Evolutionary conservation across 2,888 invertebrate genomes (phyloP), one percentile per base, ranked within the genome.

Genomic region (Octonoba sinensis): DNA sequence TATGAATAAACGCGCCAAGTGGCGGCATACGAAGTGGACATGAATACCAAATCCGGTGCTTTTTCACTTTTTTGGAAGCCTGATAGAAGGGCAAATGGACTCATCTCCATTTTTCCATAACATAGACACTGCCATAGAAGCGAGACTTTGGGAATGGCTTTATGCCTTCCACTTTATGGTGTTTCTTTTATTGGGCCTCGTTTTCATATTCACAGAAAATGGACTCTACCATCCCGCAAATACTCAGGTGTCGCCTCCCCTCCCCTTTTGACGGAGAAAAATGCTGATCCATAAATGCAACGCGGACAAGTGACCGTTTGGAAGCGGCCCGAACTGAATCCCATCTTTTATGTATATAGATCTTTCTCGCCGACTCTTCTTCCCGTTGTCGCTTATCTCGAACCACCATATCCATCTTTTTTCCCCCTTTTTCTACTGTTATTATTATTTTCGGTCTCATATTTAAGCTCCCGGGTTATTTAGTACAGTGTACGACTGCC

Each of bases 341-440:
- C 81, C 81, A 81, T 81, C 81, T 81, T 81, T 81, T 81, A 81
- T 81, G 81, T 81, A 81, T 81, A 81, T 74, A 69, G 81, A 74
- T 81, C 81, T 60, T 72, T 66, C 72, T 67, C 66, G 18, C 59
- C 49, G 66, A 47, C 74, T 60, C 65, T 36, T 73, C 54, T 36
- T 36, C 65, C 22, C 73, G 65, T 65, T 56, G 59, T 66, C 57
- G 75, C 71, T 78, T 78, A 78, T 78, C 78, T 71, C 62, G 57
- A 27, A 27, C 64, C 60, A 36, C 77, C 77, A 76, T 64, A 77
- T 77, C 73, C 65, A 65, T 73, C 64, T 73, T 49, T 73, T 27
- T 54, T 62, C 18, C 65, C 46, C 64, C 16, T 65, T 24, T 47
- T 16, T 46, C 64, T 64, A 44, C 15, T 44, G 18, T 18, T 36